Conservation (phyloP, 2,797 vertebrate species). For the Scarus forsteni region DNA sequence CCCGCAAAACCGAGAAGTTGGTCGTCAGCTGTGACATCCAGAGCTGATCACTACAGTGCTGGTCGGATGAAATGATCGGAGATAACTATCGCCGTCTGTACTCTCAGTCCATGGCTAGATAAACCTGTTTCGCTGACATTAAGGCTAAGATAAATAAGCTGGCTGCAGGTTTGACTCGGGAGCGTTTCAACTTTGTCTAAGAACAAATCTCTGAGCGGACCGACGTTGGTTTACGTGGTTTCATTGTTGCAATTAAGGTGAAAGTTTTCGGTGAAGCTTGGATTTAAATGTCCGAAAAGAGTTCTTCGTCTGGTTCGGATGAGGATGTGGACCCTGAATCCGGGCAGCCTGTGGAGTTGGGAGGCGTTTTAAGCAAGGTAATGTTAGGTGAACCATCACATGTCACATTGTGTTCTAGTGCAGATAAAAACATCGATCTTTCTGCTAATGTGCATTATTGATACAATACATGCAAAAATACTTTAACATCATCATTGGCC, state of each 20-base stretch:
- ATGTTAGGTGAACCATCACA: conserved; percentile 20
- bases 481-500: not conserved
- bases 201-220: conserved; percentile 10
- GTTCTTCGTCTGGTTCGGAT: conserved; percentile 94
- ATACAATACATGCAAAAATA: not conserved
- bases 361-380: conserved; percentile 95
- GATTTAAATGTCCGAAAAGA: conserved; percentile 94
- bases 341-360: conserved; percentile 90
- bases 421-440: not conserved
- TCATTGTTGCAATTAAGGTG: not conserved
- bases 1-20: conserved; percentile 61
- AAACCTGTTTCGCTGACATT: conserved; percentile 26
- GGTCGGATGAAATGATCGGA: not conserved
- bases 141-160: conserved; percentile 30
- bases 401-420: not conserved
- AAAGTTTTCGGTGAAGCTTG: conserved; percentile 28
- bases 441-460: not conserved
- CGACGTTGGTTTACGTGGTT: not conserved
- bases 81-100: not conserved
- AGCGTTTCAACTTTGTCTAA: conserved; percentile 11
- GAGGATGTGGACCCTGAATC: conserved; percentile 96
- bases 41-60: conserved; percentile 8
- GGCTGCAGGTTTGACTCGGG: conserved; percentile 35
- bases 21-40: conserved; percentile 47
- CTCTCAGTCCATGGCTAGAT: conserved; percentile 5